Evolutionary conservation across 2,888 invertebrate species (phyloP), one percentile per base, ranked within the genome.

Genomic region (Petrophora chlorosata): DNA sequence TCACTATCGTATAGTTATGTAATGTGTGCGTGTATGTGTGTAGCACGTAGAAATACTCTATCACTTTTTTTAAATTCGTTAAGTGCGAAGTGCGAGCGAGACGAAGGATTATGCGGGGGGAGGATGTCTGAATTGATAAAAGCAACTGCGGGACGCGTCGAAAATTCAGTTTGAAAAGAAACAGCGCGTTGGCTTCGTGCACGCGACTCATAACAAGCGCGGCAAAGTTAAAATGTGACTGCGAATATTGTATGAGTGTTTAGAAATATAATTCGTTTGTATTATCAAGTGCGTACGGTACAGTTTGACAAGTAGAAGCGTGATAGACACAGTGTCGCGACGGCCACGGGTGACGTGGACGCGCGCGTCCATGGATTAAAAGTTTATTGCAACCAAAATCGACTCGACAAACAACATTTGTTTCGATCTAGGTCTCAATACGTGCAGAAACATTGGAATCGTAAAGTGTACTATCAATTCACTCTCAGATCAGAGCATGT

Each of bases 111-210:
- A 47, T 51, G 82, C 70, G 82, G 82, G 83, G 83, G 84, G 85
- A 79, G 77, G 71, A 65, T 71, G 72, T 61, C 64, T 76, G 85
- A 86, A 82, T 83, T 90, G 85, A 89, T 90, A 90, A 86, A 90
- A 90, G 82, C 89, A 83, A 88, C 86, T 79, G 85, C 82, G 79
- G 80, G 76, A 79, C 82, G 74, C 76, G 68, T 75, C 81, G 73
- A 82, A 85, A 85, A 84, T 80, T 89, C 84, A 90, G 89, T 90
- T 82, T 70, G 79, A 63, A 76, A 77, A 73, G 76, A 76, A 79
- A 74, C 79, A 69, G 69, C 73, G 79, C 63, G 73, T n/a, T 61
- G 69, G 74, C 57, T 70, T 67, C 59, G 73, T 70, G 73, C 74
- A 70, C 69, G 71, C 65, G 58, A 61, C 57, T 69, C 56, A 63